Evolutionary conservation across 2,113 vertebrate genomes (phyloP), one percentile per base, ranked within the genome.

Genomic region (Vireo altiloquus): DNA sequence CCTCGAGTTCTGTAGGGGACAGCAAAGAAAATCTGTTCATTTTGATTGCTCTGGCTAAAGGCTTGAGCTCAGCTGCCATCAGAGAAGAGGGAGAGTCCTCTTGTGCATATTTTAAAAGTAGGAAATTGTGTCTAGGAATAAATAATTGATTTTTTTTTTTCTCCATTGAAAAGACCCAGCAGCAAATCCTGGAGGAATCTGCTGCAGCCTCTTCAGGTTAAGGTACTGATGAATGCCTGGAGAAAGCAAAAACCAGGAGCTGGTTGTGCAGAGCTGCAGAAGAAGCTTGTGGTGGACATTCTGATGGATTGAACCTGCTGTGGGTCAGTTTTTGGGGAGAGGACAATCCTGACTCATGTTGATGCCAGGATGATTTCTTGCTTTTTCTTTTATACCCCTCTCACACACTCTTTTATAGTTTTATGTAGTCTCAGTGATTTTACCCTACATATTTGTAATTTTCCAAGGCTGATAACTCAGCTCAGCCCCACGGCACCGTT

Each of bases 21-120:
- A 4, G 9, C 18, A 23, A n/a, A 39, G 69, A 59, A 66, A 44
- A 66, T n/a, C 0, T 30, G 15, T 39, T 77, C 23, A 2, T 84
- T 71, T 65, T 54, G 30, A 15, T 15, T 53, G 21, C 40, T 56
- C 23, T 78, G 0, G 0, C 21, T 54, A 1, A 27, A 71, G 18
- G 4, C 81, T 30, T 0, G 3, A 91, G 75, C 79, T 68, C 39
- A 82, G 61, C 57, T 86, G 60, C 42, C n/a, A 11, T 50, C 35
- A 25, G 47, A 9, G 50, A 21, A 52, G 56, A 57, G 28, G 25
- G 19, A 74, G 13, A 21, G 6, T 63, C 24, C 42, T 75, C 35
- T 40, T 39, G 14, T 25, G 6, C 25, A 5, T 23, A 2, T 16
- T 64, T 9, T 7, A 69, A 40, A 81, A 63, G 39, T 17, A 60